Evolutionary conservation across 92 coral and sea anemone genomes (phyloP), one percentile per base, ranked within the genome.

Genomic region (Hydrozoanthus gracilis): DNA sequence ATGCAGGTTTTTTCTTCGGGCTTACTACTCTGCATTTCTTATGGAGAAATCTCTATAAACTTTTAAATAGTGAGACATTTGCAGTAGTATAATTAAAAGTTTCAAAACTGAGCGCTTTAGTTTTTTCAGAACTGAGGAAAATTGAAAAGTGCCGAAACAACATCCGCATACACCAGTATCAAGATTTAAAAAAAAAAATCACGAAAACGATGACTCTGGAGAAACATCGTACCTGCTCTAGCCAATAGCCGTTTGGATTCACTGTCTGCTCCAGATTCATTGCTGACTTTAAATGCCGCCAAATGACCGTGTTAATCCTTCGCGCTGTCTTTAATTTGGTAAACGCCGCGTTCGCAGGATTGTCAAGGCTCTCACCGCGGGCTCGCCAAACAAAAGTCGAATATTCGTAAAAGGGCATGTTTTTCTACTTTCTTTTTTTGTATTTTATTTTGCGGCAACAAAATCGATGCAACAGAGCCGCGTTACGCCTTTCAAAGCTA

Each of bases 301-400:
- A 78, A 54, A 62, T 86, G 89, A 39, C 79, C 62, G 62, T 48
- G 68, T 55, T 86, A 65, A 20, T 90, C 79, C 17, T 82, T 86
- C 27, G 62, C 5, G 55, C 89, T 86, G 50, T 79, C 87, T 18
- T 76, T 56, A 39, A 90, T 72, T 61, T 68, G 66, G 11, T 50
- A 18, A 89, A 90, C 49, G 72, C 78, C 1, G 50, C 70, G 51
- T 71, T 80, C 8, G 84, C 80, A 13, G 87, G 87, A 72, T 72
- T 86, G 51, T 71, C 84, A 16, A 77, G 51, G 51, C 89, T 90
- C 13, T 86, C 20, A 7, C 92, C 92, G 52, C 89, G 86, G 10
- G 20, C 8, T 46, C 92, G 87, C 44, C 92, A 89, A 58, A 86
- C 92, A 15, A 86, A 52, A n/a, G 86, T 10, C 58, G 92, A 86